phyloP scores from a whole-genome alignment of 2,113 vertebrate species.

The Semicossyphus pulcher region DNA sequence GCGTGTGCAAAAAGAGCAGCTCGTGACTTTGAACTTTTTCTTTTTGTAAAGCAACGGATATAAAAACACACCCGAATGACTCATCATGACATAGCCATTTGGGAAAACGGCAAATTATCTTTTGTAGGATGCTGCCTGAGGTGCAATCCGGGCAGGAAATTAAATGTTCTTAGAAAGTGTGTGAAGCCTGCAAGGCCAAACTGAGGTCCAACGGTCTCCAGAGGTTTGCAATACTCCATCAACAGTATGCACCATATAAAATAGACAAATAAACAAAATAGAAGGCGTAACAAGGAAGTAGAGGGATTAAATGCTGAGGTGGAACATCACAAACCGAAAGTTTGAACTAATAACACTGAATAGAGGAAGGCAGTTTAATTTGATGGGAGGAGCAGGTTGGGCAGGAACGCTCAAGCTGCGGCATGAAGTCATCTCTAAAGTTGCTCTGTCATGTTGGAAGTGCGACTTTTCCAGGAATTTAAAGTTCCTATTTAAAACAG shows the following conservation, averaged over 20 bases:
- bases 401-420: background rate
- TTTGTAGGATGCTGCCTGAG: constrained; percentile 9
- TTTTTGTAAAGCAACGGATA: background rate
- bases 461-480: background rate
- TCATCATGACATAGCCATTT: constrained; percentile 8
- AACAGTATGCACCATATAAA: background rate
- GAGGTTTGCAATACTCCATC: constrained; percentile 8
- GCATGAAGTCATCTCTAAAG: constrained; percentile 8
- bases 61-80: constrained; percentile 30
- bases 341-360: constrained; percentile 2
- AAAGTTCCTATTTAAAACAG: background rate
- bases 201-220: background rate
- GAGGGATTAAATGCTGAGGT: background rate
- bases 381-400: background rate
- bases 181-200: background rate
- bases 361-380: background rate
- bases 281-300: too few species aligned
- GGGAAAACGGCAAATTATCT: constrained; percentile 4
- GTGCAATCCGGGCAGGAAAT: background rate
- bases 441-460: background rate
- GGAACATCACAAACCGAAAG: background rate
- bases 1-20: background rate
- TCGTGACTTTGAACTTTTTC: constrained; percentile 6
- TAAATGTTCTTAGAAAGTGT: background rate
- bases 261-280: constrained; percentile 9